Conservation (phyloP, 2,113 vertebrate genomes). For the Hyaena hyaena region DNA sequence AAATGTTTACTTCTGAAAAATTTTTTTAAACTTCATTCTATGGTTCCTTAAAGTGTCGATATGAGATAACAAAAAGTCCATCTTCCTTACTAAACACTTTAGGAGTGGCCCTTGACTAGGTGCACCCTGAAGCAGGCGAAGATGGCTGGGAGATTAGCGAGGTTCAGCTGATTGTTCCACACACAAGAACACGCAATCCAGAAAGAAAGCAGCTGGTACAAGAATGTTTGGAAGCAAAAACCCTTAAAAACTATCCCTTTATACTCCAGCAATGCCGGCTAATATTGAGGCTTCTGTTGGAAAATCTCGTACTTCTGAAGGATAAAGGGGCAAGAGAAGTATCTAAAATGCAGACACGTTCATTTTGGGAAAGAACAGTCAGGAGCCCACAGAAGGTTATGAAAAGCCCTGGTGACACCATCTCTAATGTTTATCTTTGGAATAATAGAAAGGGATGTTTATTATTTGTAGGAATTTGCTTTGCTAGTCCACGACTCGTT, state of each 20-base stretch:
- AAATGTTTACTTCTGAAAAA: not conserved
- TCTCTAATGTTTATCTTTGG: conserved; percentile 72
- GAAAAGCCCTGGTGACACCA: conserved; percentile 63
- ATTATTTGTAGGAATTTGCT: conserved; percentile 82
- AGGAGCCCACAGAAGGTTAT: not conserved
- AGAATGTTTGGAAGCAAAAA: not conserved
- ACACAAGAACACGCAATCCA: not conserved
- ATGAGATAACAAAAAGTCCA: not conserved
- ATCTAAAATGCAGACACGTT: not conserved
- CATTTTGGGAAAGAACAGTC: conserved; percentile 53
- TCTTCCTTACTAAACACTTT: not conserved
- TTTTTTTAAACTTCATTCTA: not conserved
- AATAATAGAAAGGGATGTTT: conserved; percentile 75
- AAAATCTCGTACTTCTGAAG: not conserved
- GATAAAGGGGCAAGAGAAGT: not conserved
- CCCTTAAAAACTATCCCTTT: not conserved
- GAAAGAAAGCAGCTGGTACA: not conserved
- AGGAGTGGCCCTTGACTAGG: not conserved
- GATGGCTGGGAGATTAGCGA: not conserved
- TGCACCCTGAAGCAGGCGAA: not conserved
- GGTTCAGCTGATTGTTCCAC: not conserved
- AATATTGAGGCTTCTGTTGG: not conserved
- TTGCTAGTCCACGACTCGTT: conserved; percentile 73
- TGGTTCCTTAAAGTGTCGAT: not conserved
- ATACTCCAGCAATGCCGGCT: not conserved